Evolutionary conservation across 2,797 vertebrate genomes (phyloP).

Genomic region (Hemibagrus guttatus): DNA sequence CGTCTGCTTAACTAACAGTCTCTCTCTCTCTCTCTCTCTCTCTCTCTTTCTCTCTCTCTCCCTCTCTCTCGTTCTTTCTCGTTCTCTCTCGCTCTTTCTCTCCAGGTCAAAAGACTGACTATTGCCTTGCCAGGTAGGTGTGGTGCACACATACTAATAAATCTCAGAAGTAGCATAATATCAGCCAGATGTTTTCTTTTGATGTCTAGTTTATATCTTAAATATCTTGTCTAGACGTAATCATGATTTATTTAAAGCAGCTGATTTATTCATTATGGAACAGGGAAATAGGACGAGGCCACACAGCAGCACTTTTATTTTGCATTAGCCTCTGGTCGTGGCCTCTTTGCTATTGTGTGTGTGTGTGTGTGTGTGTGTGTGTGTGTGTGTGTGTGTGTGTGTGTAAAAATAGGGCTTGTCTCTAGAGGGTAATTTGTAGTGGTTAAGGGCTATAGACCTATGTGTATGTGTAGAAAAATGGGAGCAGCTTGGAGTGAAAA

Average conservation of each 20-base stretch:
- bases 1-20: neutral
- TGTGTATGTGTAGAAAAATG: conserved; percentile 14
- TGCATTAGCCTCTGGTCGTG: conserved; percentile 21
- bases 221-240: conserved; percentile 53
- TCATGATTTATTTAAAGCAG: conserved; percentile 56
- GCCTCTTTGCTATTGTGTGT: neutral
- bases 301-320: conserved; percentile 25
- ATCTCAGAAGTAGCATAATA: conserved; percentile 7
- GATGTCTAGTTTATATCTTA: conserved; percentile 28
- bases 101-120: conserved; percentile 93
- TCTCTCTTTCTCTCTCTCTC: conserved; percentile 23
- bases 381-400: conserved; percentile 55
- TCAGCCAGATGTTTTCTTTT: conserved; percentile 42
- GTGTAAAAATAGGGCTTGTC: conserved; percentile 68
- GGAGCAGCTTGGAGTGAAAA: conserved; percentile 33
- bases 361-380: conserved; percentile 48
- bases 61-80: conserved; percentile 15
- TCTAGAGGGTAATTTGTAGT: conserved; percentile 57
- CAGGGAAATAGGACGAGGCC: conserved; percentile 25
- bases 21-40: neutral
- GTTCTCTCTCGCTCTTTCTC: conserved; percentile 44
- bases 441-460: conserved; percentile 32
- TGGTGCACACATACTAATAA: conserved; percentile 45
- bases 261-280: conserved; percentile 37
- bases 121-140: conserved; percentile 93